Base-by-base conservation (phyloP, 2,888 invertebrate genomes). In the Standfussiana lucernea region DNA sequence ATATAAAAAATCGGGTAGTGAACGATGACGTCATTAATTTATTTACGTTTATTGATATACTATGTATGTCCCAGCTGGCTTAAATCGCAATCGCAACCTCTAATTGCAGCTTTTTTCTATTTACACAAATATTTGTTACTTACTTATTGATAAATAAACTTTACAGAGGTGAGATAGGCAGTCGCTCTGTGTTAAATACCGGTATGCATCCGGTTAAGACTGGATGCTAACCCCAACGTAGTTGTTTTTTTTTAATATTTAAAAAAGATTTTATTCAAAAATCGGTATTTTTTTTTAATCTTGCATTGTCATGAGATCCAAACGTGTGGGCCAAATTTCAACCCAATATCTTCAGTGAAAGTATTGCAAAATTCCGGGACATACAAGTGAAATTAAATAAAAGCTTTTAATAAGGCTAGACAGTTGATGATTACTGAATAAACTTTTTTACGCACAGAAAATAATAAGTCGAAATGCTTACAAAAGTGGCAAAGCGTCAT, bases 1-100 rank as follows among this genome's bases (percentile, higher is more conserved):
- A 61, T 4, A n/a, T 32, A 15, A 61, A 28, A 61, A 35, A 21
- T 53, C 0, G 18, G 32, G 21, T n/a, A 50, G 15, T 7, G 47
- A 67, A 24, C 13, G 28, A 37, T 61, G 74, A 61, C 45, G 0
- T 73, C 13, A 32, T 61, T 74, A 2, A 37, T 40, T 75, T n/a
- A n/a, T 75, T 62, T 13, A n/a, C n/a, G n/a, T n/a, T n/a, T n/a
- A n/a, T n/a, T n/a, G n/a, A n/a, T n/a, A n/a, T n/a, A n/a, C n/a
- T n/a, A n/a, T n/a, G n/a, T n/a, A 5, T 37, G 32, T 15, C 28
- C 7, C 24, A 45, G 0, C n/a, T 24, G 6, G 15, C 10, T 47
- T 35, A 53, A 1, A 45, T 40, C 28, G 50, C 77, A 56, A 45
- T 11, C 18, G 8, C 28, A 45, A n/a, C n/a, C n/a, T n/a, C n/a